Conservation (phyloP, 2,888 invertebrate species). For the Aleiodes leptofemur region DNA sequence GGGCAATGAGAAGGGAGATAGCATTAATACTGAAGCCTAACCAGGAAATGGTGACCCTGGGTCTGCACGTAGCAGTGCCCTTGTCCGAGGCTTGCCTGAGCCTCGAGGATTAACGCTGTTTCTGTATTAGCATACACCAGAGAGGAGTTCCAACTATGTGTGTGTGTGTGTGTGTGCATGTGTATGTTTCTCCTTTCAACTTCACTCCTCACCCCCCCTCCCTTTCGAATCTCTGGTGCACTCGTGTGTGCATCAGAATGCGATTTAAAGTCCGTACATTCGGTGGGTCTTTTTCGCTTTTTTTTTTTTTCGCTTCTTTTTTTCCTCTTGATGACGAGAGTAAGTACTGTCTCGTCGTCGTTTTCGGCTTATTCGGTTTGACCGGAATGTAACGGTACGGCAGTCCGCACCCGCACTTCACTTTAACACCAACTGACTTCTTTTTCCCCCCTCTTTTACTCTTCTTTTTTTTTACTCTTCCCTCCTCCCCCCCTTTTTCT, state of each 20-base stretch:
- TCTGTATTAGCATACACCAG: slow-evolving; percentile 21
- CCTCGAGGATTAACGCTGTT: background rate
- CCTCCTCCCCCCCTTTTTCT: background rate
- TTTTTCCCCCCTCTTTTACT: background rate
- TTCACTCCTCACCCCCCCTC: background rate
- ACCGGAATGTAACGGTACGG: slow-evolving; percentile 34
- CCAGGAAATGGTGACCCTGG: slow-evolving; percentile 42
- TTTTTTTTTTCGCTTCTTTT: background rate
- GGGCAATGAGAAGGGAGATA: slow-evolving; percentile 1
- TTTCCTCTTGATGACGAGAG: slow-evolving; percentile 16
- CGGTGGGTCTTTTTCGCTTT: background rate
- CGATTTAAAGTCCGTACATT: slow-evolving; percentile 19
- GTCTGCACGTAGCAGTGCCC: slow-evolving; percentile 40
- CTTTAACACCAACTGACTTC: slow-evolving; percentile 16
- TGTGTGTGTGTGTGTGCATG: background rate
- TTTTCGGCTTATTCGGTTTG: slow-evolving; percentile 11
- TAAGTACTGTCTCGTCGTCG: slow-evolving; percentile 24
- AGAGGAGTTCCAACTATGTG: background rate
- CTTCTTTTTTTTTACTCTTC: background rate
- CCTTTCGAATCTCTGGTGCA: background rate
- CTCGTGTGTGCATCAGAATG: slow-evolving; percentile 28
- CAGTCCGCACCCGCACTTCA: slow-evolving; percentile 34
- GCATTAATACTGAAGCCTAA: slow-evolving; percentile 25
- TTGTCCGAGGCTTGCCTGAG: slow-evolving; percentile 19
- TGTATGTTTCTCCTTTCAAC: background rate